A percentile compares a stretch with the other conserved stretches of the same genome.
Evolutionary conservation across 2,797 vertebrate genomes (phyloP).

Genomic region (Darevskia nairensis): DNA sequence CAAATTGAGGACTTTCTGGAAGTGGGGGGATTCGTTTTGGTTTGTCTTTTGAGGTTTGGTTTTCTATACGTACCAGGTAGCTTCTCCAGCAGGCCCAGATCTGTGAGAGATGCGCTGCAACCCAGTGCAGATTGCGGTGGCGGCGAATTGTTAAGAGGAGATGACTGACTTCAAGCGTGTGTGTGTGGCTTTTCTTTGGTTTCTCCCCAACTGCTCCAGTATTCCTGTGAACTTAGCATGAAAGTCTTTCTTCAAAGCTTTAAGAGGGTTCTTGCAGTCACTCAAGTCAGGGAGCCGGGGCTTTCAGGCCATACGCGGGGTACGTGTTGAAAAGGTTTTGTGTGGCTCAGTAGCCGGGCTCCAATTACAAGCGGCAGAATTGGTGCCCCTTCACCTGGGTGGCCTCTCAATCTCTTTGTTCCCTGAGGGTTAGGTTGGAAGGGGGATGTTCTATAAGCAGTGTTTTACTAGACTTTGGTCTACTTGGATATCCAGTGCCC

Average conservation of each 20-base stretch:
- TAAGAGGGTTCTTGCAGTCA: constrained; percentile 18
- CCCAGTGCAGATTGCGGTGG: constrained; percentile 53
- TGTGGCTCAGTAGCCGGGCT: constrained; percentile 56
- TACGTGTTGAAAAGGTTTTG: constrained; percentile 40
- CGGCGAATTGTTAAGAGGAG: constrained; percentile 59
- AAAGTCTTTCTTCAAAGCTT: constrained; percentile 53
- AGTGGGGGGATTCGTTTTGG: constrained; percentile 66
- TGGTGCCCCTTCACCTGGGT: constrained; percentile 54
- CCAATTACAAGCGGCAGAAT: constrained; percentile 58
- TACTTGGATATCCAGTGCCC: constrained; percentile 61
- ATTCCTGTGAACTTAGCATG: constrained; percentile 61
- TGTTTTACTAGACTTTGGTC: constrained; percentile 75
- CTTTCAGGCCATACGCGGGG: constrained; percentile 25
- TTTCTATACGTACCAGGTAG: constrained; percentile 70
- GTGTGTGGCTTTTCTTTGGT: constrained; percentile 26
- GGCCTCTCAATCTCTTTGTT: constrained; percentile 48
- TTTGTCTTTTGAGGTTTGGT: constrained; percentile 68
- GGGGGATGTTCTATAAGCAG: constrained; percentile 47
- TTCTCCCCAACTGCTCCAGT: constrained; percentile 54
- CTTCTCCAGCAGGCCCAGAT: constrained; percentile 62
- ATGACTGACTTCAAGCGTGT: constrained; percentile 57
- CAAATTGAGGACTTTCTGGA: constrained; percentile 58
- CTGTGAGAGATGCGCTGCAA: constrained; percentile 49
- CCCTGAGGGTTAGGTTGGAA: constrained; percentile 51
- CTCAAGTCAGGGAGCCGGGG: constrained; percentile 37